A percentile compares a stretch with the other conserved stretches of the same genome.
phyloP scores from a whole-genome alignment of 2,113 vertebrate species.

The Corydoras sp. region DNA sequence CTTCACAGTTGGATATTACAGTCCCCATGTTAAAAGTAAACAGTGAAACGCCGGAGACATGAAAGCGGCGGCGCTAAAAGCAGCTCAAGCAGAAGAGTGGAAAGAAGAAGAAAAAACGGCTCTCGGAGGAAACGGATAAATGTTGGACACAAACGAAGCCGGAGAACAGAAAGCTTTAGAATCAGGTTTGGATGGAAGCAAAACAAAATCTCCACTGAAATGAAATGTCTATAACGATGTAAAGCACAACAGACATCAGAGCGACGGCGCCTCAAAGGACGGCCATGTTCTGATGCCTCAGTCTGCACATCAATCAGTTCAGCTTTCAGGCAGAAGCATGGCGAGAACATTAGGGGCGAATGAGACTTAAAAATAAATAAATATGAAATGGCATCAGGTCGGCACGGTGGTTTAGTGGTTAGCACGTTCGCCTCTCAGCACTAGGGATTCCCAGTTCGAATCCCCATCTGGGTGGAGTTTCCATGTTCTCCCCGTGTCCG shows the following conservation, averaged over 20 bases:
- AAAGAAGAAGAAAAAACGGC: constrained; percentile 17
- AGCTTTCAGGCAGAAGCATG: constrained; percentile 31
- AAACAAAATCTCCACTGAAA: constrained; percentile 32
- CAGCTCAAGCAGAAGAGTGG: constrained; percentile 22
- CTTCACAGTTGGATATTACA: not conserved
- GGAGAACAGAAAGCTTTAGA: constrained; percentile 31
- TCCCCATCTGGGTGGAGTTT: no score
- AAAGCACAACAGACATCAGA: constrained; percentile 17
- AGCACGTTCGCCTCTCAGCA: no score
- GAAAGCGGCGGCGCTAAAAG: constrained; percentile 12
- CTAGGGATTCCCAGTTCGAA: no score
- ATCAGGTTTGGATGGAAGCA: constrained; percentile 29
- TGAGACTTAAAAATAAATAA: constrained; percentile 59
- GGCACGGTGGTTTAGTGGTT: no score
- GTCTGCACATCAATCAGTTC: constrained; percentile 29
- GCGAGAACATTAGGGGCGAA: constrained; percentile 1
- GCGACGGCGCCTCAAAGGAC: constrained; percentile 35
- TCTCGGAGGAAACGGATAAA: no score
- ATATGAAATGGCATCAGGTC: constrained; percentile 50
- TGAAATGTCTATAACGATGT: constrained; percentile 30
- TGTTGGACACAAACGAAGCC: constrained; percentile 24
- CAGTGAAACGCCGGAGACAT: not conserved
- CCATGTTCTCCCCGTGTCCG: no score
- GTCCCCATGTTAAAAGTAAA: not conserved
- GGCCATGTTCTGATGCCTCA: constrained; percentile 35